Base-by-base conservation (phyloP, 2,888 invertebrate species). In the Schizaphis graminum region DNA sequence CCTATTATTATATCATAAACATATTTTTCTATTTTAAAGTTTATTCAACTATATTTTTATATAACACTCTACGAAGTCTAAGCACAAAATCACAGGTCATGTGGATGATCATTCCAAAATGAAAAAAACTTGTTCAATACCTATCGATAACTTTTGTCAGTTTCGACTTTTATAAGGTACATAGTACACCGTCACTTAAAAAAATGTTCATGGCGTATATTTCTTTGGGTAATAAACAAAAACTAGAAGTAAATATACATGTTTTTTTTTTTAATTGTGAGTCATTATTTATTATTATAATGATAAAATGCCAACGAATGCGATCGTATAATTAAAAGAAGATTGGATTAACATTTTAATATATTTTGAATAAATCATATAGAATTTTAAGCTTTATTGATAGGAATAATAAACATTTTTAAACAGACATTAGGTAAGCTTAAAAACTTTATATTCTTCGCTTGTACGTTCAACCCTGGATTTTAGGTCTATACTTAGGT, bases 301-400 rank as follows among this genome's bases (percentile, higher is more conserved):
- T 35, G 35, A 77, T n/a, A n/a, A 35, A 77, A 77, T 77, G 0
- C 35, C 0, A 35, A 21, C 21, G 7, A 77, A 77, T 77, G 7
- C 7, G 0, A 35, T 77, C 7, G 5, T 67, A 67, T 67, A 67
- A n/a, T 35, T 21, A 35, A 16, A 35, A 35, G 35, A 35, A 77
- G 21, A 21, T 8, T 77, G 35, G n/a, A 61, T 61, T 28, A 61
- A 61, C 16, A 16, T n/a, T 67, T 13, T n/a, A 67, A 16, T 67
- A 53, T 53, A 16, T 77, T 86, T 86, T 86, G 28, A 86, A 86
- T 86, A 86, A 44, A 47, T 86, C 47, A 10, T 86, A 85, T 47
- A 47, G 0, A 47, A 44, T 86, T 21, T 21, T 53, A 53, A 5
- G 16, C 16, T 49, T 49, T 49, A 87, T 87, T 87, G 49, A 86